Evolutionary conservation across 1,140 invertebrate species (phyloP).

Genomic region (Muscidifurax raptorellus): DNA sequence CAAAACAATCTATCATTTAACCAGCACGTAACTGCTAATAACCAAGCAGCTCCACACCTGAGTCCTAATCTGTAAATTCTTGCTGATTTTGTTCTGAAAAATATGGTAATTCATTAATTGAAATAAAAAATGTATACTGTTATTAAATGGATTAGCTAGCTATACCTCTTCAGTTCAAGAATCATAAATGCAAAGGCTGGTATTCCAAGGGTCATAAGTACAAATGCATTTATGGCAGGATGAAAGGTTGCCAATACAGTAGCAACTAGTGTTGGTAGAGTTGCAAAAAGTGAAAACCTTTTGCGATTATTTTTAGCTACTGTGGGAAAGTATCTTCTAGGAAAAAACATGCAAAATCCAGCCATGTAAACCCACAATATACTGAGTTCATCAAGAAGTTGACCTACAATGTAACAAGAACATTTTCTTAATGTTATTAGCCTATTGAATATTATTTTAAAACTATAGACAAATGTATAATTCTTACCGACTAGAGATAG

Average conservation of each 20-base stretch:
- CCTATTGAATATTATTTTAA: neutral
- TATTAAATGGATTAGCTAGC: conserved; percentile 34
- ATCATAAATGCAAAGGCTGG: conserved; percentile 82
- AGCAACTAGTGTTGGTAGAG: conserved; percentile 78
- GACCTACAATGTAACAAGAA: conserved; percentile 71
- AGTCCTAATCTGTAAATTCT: conserved; percentile 82
- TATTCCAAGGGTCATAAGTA: conserved; percentile 83
- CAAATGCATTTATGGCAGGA: conserved; percentile 86
- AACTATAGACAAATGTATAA: neutral
- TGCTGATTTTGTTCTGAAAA: conserved; percentile 78
- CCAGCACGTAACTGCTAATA: conserved; percentile 85
- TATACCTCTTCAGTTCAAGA: conserved; percentile 81
- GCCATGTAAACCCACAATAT: conserved; percentile 89
- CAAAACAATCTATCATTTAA: conserved; percentile 86
- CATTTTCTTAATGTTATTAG: neutral
- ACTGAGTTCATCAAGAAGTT: conserved; percentile 86
- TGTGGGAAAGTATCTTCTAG: conserved; percentile 81
- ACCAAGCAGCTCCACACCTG: conserved; percentile 80
- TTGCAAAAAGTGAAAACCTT: conserved; percentile 75
- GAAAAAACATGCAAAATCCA: conserved; percentile 84
- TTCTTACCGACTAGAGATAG: conserved; percentile 83
- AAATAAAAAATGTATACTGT: neutral
- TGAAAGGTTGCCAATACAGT: conserved; percentile 83
- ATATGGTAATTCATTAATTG: conserved; percentile 7
- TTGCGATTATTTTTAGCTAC: conserved; percentile 81